These are phyloP conservation scores for Ara ararauna DNA, from an alignment of 2,797 vertebrate species.

Conservation along the genomic window DNA sequence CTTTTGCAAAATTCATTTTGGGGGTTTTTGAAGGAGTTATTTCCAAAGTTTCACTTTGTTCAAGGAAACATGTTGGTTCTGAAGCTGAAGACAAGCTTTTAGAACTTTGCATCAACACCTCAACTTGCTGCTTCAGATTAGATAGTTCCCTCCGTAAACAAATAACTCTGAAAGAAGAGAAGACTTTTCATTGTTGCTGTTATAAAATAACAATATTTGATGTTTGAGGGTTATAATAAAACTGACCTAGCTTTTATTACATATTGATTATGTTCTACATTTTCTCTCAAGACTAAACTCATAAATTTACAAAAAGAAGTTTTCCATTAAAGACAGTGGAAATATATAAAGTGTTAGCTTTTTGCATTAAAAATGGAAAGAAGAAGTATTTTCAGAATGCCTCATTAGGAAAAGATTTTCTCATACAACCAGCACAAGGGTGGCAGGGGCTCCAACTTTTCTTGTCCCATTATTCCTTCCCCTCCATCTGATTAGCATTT, in stretches of 20 bases:
- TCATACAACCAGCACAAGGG: neutral
- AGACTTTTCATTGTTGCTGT: neutral
- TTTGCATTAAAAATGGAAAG: neutral
- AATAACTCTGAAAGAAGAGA: conserved; percentile 74
- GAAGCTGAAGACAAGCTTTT: conserved; percentile 14
- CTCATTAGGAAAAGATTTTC: neutral
- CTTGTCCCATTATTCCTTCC: neutral
- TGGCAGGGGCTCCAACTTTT: neutral
- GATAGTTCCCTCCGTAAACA: conserved; percentile 73
- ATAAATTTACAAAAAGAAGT: neutral
- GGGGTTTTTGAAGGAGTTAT: neutral
- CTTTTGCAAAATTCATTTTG: neutral
- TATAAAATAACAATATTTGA: neutral
- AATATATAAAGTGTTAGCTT: neutral
- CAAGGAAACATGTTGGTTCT: neutral
- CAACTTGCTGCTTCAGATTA: conserved; percentile 73
- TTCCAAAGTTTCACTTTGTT: neutral
- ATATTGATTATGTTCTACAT: neutral
- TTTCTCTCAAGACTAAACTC: neutral
- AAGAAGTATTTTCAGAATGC: neutral
- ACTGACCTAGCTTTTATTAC: neutral
- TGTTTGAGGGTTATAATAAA: neutral
- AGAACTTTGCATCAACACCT: conserved; percentile 62
- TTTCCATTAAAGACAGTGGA: neutral
- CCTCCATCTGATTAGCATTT: neutral